A percentile compares a stretch with the other conserved stretches of the same genome.
These are phyloP conservation scores for Scelioninae gen. 2 DNA, from an alignment of 2,888 invertebrate species.

Conservation along the genomic window DNA sequence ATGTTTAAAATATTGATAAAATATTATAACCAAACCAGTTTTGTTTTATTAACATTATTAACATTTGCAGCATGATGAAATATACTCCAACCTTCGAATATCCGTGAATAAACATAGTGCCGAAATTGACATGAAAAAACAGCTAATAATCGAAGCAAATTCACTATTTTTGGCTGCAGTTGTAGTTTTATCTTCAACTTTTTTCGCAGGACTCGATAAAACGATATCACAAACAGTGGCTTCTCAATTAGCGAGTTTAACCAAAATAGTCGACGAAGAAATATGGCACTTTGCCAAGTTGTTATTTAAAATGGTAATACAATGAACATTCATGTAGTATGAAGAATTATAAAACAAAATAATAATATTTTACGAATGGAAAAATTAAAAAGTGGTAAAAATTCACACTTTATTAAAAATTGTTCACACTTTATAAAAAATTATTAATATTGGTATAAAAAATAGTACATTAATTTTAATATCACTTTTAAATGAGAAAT, in stretches of 20 bases:
- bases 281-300: conserved; percentile 50
- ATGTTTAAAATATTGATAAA: too few relatives aligned
- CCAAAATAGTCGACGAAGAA: conserved; percentile 36
- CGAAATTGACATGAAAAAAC: conserved; percentile 14
- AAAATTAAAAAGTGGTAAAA: too few relatives aligned
- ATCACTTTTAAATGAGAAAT: too few relatives aligned
- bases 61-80: conserved; percentile 59
- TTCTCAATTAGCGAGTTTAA: conserved; percentile 12
- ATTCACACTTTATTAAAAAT: too few relatives aligned
- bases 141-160: conserved; percentile 57
- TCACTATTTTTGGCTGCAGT: conserved; percentile 60
- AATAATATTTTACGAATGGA: background rate
- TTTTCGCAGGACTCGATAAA: conserved; percentile 50
- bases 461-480: too few relatives aligned
- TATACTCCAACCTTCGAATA: conserved; percentile 59
- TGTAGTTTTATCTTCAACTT: conserved; percentile 61
- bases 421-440: too few relatives aligned
- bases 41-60: too few relatives aligned
- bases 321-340: conserved; percentile 5
- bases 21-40: too few relatives aligned
- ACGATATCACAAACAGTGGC: conserved; percentile 18
- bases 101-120: conserved; percentile 32
- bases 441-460: too few relatives aligned
- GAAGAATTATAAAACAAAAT: background rate
- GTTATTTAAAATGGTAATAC: conserved; percentile 40